Percentiles rank a stretch among this genome's conserved stretches.
Conservation (phyloP, 2,888 invertebrate species). For the Megalurothrips usitatus region DNA sequence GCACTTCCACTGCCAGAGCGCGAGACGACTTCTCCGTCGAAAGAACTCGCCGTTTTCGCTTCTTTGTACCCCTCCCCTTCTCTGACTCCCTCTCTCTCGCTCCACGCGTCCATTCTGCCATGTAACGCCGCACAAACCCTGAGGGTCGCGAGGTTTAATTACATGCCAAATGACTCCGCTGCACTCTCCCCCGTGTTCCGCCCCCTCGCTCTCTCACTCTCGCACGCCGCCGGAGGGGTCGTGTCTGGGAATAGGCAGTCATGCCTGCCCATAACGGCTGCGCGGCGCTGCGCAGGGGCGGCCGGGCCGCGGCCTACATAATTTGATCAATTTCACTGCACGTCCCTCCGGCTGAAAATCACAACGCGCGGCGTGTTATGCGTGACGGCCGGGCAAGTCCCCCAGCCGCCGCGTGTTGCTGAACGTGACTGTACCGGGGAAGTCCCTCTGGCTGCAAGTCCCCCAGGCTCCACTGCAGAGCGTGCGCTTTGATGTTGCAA, state of each 20-base stretch:
- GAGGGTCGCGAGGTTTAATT: slow-evolving; percentile 1
- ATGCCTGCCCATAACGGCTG: not conserved
- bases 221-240: not conserved
- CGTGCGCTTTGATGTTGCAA: not conserved
- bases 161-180: slow-evolving; percentile 10
- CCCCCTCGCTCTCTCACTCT: not conserved
- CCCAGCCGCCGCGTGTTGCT: not conserved
- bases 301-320: not conserved
- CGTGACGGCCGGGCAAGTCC: no score
- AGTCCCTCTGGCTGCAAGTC: not conserved
- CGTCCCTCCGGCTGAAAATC: slow-evolving; percentile 14
- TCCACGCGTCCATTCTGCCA: not conserved
- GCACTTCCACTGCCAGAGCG: not conserved
- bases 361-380: not conserved
- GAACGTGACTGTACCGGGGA: not conserved
- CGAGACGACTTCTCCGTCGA: not conserved
- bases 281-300: not conserved
- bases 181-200: not conserved
- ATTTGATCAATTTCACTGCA: slow-evolving; percentile 12
- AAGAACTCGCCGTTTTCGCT: not conserved
- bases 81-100: not conserved
- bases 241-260: not conserved
- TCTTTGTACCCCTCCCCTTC: not conserved
- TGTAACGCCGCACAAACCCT: not conserved
- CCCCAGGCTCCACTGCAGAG: no score